These are phyloP conservation scores for Harmothoe impar DNA, from an alignment of 2,888 invertebrate species.

Conservation along the genomic window DNA sequence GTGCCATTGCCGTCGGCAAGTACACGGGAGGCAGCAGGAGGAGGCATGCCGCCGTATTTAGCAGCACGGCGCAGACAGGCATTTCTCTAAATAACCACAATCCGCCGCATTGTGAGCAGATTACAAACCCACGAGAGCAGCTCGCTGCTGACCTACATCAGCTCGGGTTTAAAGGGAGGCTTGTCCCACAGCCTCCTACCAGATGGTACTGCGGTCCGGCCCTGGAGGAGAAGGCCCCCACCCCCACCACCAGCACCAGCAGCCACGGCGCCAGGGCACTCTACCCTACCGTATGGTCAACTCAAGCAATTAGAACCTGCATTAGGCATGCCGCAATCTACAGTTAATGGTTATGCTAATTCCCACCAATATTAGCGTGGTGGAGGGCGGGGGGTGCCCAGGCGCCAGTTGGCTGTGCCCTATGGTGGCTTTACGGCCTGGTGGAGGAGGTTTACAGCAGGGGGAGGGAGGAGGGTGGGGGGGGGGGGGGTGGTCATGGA, in stretches of 20 bases:
- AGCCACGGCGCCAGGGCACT: background rate
- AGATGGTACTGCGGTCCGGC: background rate
- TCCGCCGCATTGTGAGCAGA: background rate
- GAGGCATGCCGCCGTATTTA: background rate
- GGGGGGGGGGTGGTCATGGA: background rate
- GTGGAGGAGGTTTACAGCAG: background rate
- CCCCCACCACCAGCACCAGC: background rate
- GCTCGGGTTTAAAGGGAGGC: background rate
- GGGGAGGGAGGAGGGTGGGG: background rate
- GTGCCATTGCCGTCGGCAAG: slow-evolving; percentile 10
- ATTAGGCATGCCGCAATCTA: slow-evolving; percentile 2
- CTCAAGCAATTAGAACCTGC: background rate
- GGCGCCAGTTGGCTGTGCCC: too few relatives aligned
- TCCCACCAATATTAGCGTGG: background rate
- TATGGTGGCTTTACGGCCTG: too few relatives aligned
- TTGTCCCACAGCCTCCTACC: background rate
- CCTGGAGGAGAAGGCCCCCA: too few relatives aligned
- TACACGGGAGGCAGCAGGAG: background rate
- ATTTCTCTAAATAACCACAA: slow-evolving; percentile 1
- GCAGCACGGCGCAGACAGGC: background rate
- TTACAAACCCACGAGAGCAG: background rate
- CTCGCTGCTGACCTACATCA: background rate
- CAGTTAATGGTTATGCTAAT: slow-evolving; percentile 36
- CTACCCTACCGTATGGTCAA: slow-evolving; percentile 10
- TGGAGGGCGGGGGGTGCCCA: too few relatives aligned